Percentiles rank a stretch among this genome's conserved stretches.
phyloP scores from a whole-genome alignment of 1,140 invertebrate genomes.

The Habropoda laboriosa region DNA sequence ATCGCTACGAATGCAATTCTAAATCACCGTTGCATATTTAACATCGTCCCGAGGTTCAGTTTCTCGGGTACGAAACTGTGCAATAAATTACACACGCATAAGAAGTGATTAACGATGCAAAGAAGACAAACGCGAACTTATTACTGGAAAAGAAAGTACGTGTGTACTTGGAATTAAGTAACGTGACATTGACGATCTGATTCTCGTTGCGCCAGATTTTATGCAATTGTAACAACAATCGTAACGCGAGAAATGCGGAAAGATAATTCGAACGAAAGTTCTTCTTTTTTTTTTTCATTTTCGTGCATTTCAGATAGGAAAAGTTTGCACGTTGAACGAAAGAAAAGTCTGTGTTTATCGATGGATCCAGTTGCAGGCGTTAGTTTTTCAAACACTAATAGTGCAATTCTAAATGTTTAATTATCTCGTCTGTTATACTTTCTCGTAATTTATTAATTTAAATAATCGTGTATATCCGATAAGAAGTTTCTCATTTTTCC shows the following conservation, averaged over 20 bases:
- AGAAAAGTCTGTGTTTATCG: too few relatives aligned
- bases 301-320: too few relatives aligned
- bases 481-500: background rate
- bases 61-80: background rate
- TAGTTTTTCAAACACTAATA: too few relatives aligned
- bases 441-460: background rate
- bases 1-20: background rate
- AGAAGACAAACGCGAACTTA: background rate
- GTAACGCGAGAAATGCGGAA: background rate
- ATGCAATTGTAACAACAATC: background rate
- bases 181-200: background rate
- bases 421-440: too few relatives aligned
- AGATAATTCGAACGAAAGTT: too few relatives aligned
- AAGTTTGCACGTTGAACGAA: too few relatives aligned
- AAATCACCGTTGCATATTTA: background rate
- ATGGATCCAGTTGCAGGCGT: too few relatives aligned
- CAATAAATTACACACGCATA: background rate
- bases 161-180: background rate
- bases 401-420: too few relatives aligned
- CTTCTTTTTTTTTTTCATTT: too few relatives aligned
- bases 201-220: background rate
- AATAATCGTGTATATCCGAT: background rate
- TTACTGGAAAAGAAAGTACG: too few relatives aligned
- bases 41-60: background rate
- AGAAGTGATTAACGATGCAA: background rate